Evolutionary conservation across 2,113 vertebrate genomes (phyloP).

Genomic region (Sphaerodactylus townsendi): DNA sequence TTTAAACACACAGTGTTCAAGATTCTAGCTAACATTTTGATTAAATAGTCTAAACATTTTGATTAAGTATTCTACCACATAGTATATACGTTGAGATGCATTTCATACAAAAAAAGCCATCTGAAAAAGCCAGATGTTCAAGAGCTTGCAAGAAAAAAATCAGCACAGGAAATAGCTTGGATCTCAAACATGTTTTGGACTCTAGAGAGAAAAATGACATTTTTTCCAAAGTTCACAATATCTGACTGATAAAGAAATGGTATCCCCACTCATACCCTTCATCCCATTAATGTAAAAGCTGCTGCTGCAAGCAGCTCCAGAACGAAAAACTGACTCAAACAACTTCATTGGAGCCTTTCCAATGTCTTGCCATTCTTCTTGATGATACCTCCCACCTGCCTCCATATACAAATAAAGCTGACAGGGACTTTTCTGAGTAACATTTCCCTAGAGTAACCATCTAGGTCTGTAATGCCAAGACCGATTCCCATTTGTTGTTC

Average conservation of each 20-base stretch:
- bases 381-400: not conserved
- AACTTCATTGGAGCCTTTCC: accelerated
- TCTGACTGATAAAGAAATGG: accelerated
- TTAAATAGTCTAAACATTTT: constrained; percentile 41
- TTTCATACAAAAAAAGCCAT: not conserved
- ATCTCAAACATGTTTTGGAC: not conserved
- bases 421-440: not conserved
- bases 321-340: not conserved
- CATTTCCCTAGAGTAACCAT: not conserved
- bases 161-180: constrained; percentile 6
- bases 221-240: not conserved
- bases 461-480: accelerated
- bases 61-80: constrained; percentile 27
- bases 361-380: accelerated
- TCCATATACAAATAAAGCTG: accelerated
- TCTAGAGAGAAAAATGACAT: not conserved
- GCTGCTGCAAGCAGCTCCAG: not conserved
- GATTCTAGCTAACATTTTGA: not conserved
- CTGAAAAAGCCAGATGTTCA: constrained; percentile 5
- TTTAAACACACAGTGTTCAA: not conserved
- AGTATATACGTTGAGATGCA: not conserved
- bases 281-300: accelerated
- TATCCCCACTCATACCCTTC: accelerated
- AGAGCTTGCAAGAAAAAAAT: not conserved
- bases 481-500: not conserved